phyloP scores from a whole-genome alignment of 2,888 invertebrate species.

The Drosophila fulvimacula region DNA sequence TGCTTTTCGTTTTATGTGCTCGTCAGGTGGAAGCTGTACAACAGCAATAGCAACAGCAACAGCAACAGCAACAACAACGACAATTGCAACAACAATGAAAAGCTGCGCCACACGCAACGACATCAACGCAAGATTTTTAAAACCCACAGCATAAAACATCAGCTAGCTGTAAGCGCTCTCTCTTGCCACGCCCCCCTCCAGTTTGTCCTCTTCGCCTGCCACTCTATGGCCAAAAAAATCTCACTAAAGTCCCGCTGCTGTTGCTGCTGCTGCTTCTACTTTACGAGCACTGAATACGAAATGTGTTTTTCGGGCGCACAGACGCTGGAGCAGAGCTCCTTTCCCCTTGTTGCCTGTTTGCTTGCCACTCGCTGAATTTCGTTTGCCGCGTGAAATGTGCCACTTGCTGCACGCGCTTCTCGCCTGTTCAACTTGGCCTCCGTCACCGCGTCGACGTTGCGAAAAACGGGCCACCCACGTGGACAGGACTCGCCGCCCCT shows the following conservation, averaged over 20 bases:
- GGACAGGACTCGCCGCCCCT: constrained; percentile 1
- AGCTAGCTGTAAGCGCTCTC: constrained; percentile 48
- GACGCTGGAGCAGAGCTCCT: constrained; percentile 4
- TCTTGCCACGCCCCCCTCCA: background rate
- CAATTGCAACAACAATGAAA: constrained; percentile 57
- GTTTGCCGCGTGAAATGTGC: constrained; percentile 75
- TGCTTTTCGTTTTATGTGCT: constrained; percentile 68
- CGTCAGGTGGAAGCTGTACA: constrained; percentile 54
- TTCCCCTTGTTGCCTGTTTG: background rate
- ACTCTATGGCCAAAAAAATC: constrained; percentile 11
- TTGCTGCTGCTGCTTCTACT: constrained; percentile 58
- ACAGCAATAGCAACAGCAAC: constrained; percentile 35
- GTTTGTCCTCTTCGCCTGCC: background rate
- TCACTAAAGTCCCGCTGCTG: constrained; percentile 9
- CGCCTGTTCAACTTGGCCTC: constrained; percentile 82
- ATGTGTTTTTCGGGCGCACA: constrained; percentile 68
- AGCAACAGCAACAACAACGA: constrained; percentile 42
- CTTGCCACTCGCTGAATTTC: constrained; percentile 19
- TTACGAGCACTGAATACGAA: constrained; percentile 80
- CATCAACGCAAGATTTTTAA: constrained; percentile 76
- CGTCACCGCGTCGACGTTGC: constrained; percentile 67
- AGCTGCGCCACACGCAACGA: constrained; percentile 53
- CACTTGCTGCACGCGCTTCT: constrained; percentile 76
- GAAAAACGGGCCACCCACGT: constrained; percentile 20
- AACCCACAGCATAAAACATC: constrained; percentile 78